These are phyloP conservation scores for Delphinapterus leucas DNA, from an alignment of 2,113 vertebrate genomes.

Conservation along the genomic window DNA sequence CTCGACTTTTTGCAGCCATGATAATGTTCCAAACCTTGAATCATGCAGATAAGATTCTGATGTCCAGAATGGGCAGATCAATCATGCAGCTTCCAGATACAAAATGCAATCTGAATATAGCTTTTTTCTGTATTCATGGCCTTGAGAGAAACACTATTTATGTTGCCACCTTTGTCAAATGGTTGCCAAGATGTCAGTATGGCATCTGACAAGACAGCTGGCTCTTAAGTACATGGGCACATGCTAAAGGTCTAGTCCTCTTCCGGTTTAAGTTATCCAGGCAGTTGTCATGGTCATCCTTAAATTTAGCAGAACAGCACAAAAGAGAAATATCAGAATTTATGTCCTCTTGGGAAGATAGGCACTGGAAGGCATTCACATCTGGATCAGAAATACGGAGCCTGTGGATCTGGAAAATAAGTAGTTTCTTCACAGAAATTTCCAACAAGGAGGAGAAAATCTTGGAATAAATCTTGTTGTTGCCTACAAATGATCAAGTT, in stretches of 20 bases:
- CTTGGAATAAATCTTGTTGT: not conserved
- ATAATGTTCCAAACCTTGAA: not conserved
- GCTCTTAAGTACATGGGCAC: not conserved
- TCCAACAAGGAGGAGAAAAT: slow-evolving; percentile 1
- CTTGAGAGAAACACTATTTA: not conserved
- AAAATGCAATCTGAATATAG: not conserved
- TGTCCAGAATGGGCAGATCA: not conserved
- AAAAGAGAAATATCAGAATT: not conserved
- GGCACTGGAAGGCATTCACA: not conserved
- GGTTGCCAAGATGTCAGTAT: not conserved
- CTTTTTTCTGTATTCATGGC: not conserved
- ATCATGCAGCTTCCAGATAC: not conserved
- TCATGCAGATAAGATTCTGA: not conserved
- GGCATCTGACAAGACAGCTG: not conserved
- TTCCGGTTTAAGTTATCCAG: not conserved
- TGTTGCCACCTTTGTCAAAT: not conserved
- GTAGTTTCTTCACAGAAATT: slow-evolving; percentile 39
- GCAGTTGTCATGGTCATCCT: not conserved
- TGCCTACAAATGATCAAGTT: slow-evolving; percentile 54
- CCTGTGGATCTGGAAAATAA: not conserved
- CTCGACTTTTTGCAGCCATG: not conserved
- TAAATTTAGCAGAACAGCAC: not conserved
- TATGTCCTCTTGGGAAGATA: not conserved
- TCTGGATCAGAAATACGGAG: not conserved
- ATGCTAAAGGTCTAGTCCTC: not conserved